Evolutionary conservation across 2,888 invertebrate genomes (phyloP).

Genomic region (Nesidiocoris tenuis): DNA sequence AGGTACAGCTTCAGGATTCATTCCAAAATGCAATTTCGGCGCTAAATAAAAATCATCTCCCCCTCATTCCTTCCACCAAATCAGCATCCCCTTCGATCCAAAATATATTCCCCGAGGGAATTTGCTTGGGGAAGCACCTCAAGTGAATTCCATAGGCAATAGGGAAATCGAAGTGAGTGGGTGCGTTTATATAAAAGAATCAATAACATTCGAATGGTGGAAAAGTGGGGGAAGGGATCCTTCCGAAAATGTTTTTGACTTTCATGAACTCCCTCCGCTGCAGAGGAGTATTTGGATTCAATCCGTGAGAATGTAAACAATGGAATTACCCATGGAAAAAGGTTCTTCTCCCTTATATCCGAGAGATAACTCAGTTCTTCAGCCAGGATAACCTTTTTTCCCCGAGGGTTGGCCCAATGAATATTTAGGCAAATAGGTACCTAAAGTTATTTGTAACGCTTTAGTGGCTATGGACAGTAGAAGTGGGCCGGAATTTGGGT

Average conservation of each 20-base stretch:
- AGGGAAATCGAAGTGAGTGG: background rate
- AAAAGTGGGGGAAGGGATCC: background rate
- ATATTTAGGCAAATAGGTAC: too few species aligned
- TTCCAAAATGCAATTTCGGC: too few species aligned
- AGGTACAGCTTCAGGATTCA: too few species aligned
- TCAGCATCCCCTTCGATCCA: too few species aligned
- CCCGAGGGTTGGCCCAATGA: background rate
- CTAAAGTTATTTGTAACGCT: too few species aligned
- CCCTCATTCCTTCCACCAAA: too few species aligned
- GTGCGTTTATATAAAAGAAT: background rate
- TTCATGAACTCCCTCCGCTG: background rate
- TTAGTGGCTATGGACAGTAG: too few species aligned
- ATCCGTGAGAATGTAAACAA: background rate
- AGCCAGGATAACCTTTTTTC: background rate
- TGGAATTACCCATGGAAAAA: constrained; percentile 7
- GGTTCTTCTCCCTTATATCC: background rate
- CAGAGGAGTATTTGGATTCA: background rate
- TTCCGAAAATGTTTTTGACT: constrained; percentile 3
- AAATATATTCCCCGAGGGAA: background rate
- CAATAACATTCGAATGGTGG: background rate
- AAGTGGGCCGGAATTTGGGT: too few species aligned
- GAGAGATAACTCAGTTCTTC: background rate
- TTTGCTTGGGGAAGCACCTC: background rate
- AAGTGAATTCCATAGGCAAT: background rate
- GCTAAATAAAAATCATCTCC: too few species aligned